A percentile compares a stretch with the other conserved stretches of the same genome.
These are phyloP conservation scores for Bhutanitis thaidina DNA, from an alignment of 2,888 invertebrate genomes.

Conservation along the genomic window DNA sequence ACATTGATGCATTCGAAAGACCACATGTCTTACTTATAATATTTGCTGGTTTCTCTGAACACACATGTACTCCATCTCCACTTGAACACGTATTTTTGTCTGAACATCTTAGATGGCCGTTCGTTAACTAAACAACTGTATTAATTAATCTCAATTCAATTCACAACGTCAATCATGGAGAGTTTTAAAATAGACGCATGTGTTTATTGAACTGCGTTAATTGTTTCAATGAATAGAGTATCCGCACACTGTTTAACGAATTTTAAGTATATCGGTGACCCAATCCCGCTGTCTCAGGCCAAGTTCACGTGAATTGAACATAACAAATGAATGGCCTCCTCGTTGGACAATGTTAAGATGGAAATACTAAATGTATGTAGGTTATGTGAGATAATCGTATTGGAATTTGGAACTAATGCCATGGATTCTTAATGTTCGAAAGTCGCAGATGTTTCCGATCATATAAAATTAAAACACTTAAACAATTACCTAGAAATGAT, in stretches of 20 bases:
- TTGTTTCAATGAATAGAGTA: conserved; percentile 38
- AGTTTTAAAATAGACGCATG: conserved; percentile 24
- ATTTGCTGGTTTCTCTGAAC: conserved; percentile 6
- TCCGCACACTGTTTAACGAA: conserved; percentile 25
- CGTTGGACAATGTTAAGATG: too few species aligned
- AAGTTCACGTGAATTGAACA: conserved; percentile 31
- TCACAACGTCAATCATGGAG: conserved; percentile 23
- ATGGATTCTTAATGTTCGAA: too few species aligned
- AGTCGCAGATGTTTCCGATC: too few species aligned
- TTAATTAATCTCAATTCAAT: conserved; percentile 26
- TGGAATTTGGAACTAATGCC: too few species aligned
- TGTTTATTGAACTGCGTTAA: conserved; percentile 38
- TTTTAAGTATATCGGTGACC: conserved; percentile 46
- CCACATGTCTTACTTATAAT: conserved; percentile 12
- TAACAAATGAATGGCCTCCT: too few species aligned
- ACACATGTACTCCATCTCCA: background rate
- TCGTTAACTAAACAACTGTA: background rate
- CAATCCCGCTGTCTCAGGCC: conserved; percentile 48
- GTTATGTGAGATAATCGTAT: too few species aligned
- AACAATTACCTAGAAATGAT: too few species aligned
- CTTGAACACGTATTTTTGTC: background rate
- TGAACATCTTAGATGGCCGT: background rate
- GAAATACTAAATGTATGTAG: too few species aligned
- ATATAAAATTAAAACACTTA: too few species aligned
- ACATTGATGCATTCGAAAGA: conserved; percentile 23